phyloP scores from a whole-genome alignment of 2,888 invertebrate genomes.

The Euclidia mi region DNA sequence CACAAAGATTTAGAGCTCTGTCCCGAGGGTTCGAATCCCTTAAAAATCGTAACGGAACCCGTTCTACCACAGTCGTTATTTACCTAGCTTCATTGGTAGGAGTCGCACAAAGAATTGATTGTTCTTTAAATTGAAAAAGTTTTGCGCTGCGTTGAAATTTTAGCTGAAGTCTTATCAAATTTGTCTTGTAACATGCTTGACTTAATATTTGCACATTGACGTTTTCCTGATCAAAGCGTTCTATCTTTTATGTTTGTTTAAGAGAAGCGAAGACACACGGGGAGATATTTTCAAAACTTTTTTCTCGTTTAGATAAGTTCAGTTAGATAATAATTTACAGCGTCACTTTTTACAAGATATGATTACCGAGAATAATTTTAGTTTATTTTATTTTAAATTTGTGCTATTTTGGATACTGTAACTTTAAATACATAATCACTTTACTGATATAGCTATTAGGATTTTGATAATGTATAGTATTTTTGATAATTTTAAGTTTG shows the following conservation, averaged over 20 bases:
- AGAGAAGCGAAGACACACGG: neutral
- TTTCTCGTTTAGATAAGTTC: no score
- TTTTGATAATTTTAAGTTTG: no score
- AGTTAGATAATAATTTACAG: no score
- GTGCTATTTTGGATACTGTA: no score
- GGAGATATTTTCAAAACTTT: no score
- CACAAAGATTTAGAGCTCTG: conserved; percentile 6
- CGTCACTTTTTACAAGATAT: no score
- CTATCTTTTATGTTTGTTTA: neutral
- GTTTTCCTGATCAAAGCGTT: conserved; percentile 9
- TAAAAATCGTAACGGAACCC: conserved; percentile 7
- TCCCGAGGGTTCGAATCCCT: neutral
- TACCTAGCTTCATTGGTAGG: conserved; percentile 44
- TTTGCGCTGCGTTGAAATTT: conserved; percentile 13
- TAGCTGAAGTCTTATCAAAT: conserved; percentile 11
- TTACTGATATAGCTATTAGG: no score
- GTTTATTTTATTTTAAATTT: no score
- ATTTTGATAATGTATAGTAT: no score
- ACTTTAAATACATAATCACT: no score
- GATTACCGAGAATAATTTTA: no score
- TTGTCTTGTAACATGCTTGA: conserved; percentile 6
- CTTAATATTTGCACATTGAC: conserved; percentile 11
- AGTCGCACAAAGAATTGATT: conserved; percentile 23
- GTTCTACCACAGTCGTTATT: conserved; percentile 20
- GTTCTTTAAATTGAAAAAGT: conserved; percentile 59